phyloP scores from a whole-genome alignment of 2,888 invertebrate genomes.

The Lasioglossum vierecki region DNA sequence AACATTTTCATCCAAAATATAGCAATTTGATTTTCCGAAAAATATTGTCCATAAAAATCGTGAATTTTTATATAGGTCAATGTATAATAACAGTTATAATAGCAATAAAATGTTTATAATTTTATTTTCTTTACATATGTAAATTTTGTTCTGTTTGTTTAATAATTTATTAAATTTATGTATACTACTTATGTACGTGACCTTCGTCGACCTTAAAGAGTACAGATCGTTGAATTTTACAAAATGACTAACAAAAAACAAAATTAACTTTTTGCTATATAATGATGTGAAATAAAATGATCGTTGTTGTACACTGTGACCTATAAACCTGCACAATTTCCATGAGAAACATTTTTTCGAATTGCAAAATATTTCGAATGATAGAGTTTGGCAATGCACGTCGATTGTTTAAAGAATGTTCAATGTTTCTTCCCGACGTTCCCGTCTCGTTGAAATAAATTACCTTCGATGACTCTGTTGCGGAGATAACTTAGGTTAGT shows the following conservation, averaged over 20 bases:
- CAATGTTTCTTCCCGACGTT: not conserved
- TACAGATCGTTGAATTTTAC: not conserved
- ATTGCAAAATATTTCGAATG: not conserved
- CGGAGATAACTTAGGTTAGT: not conserved
- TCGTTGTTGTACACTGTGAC: not conserved
- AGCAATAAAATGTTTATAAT: not conserved
- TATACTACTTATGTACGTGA: not conserved
- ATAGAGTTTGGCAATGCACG: not conserved
- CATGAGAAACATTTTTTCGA: not conserved
- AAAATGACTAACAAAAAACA: not conserved
- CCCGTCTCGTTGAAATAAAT: not conserved
- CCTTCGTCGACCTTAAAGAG: not conserved
- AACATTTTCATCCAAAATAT: not conserved
- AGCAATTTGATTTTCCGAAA: not conserved
- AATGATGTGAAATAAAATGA: not conserved
- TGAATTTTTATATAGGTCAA: not conserved
- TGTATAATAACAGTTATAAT: not conserved
- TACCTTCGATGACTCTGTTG: conserved; percentile 2
- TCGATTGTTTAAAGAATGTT: not conserved
- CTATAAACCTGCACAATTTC: not conserved
- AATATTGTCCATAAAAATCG: not conserved
- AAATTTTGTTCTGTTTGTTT: not conserved
- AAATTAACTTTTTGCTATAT: too few species aligned
- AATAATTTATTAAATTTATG: not conserved
- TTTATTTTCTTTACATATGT: not conserved